Percentiles rank a stretch among this genome's conserved stretches.
Evolutionary conservation across 2,113 vertebrate genomes (phyloP).

Genomic region (Dasyornis broadbenti): DNA sequence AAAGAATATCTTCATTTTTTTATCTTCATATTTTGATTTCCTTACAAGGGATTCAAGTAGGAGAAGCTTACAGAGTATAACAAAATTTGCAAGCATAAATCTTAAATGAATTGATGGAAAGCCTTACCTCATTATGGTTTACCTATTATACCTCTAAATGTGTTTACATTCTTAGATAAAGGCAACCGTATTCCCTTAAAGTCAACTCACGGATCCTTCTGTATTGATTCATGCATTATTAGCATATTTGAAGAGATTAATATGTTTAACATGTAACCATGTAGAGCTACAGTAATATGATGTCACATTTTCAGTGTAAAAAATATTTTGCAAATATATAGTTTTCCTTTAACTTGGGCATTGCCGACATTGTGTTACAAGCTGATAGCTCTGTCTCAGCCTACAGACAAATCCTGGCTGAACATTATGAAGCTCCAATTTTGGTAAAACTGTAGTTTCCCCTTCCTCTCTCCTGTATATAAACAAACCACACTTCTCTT

Average conservation of each 20-base stretch:
- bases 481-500: neutral
- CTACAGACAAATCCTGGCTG: neutral
- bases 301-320: neutral
- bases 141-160: neutral
- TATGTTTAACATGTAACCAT: neutral
- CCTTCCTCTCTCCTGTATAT: neutral
- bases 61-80: neutral
- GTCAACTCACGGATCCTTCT: neutral
- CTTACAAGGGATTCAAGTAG: neutral
- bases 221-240: slow-evolving; percentile 26
- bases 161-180: slow-evolving; percentile 31
- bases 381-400: neutral
- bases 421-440: neutral
- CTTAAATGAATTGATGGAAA: neutral
- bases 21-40: neutral
- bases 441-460: neutral
- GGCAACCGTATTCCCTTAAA: neutral
- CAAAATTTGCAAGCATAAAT: neutral
- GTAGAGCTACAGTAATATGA: neutral
- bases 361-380: neutral
- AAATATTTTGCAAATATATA: neutral
- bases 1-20: neutral
- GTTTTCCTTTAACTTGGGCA: neutral
- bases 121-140: neutral
- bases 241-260: slow-evolving; percentile 17